phyloP scores from a whole-genome alignment of 2,888 invertebrate genomes.

The Dromius quadrimaculatus region DNA sequence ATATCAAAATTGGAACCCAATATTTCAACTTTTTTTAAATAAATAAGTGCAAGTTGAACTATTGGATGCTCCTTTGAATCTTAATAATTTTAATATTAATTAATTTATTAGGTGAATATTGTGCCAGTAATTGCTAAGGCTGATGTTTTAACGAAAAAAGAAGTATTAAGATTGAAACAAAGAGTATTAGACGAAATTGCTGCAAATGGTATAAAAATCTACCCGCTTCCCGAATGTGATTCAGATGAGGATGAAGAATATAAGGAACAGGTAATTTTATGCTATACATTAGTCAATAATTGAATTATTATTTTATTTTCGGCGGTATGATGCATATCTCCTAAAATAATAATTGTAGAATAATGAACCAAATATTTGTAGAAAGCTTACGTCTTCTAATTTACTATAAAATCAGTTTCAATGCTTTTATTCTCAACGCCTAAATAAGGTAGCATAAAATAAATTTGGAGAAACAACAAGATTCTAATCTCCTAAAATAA shows the following conservation, averaged over 20 bases:
- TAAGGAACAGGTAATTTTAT: constrained; percentile 79
- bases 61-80: too few relatives aligned
- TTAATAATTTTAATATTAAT: neutral
- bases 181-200: constrained; percentile 93
- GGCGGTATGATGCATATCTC: neutral
- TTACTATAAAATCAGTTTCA: constrained; percentile 34
- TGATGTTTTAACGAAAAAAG: constrained; percentile 93
- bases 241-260: constrained; percentile 96
- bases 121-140: constrained; percentile 98
- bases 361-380: too few relatives aligned
- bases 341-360: too few relatives aligned
- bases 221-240: constrained; percentile 95
- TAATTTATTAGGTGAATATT: constrained; percentile 76
- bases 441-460: too few relatives aligned
- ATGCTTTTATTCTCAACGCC: neutral
- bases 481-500: too few relatives aligned
- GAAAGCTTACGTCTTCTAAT: too few relatives aligned
- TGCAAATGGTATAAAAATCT: constrained; percentile 91
- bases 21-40: neutral
- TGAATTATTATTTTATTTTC: neutral
- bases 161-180: constrained; percentile 87
- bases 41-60: too few relatives aligned
- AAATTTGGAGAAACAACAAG: too few relatives aligned
- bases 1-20: neutral
- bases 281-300: neutral